Base-by-base conservation (phyloP, 1,140 invertebrate genomes). In the Drosophila orosa region DNA sequence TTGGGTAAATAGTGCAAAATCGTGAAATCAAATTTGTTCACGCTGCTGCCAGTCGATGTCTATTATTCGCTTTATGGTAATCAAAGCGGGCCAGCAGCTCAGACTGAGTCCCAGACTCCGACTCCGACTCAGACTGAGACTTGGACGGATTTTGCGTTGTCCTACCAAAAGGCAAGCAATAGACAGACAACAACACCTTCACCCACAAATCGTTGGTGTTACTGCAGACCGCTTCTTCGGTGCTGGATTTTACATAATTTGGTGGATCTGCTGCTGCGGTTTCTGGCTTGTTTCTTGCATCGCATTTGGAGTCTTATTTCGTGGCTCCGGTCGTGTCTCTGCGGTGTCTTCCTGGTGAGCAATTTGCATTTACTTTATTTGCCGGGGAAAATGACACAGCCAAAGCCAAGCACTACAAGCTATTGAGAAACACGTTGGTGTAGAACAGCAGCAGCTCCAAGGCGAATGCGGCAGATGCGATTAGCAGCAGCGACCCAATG, bases 281-380 rank as follows among this genome's bases (percentile, higher is more conserved):
- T 54, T 54, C 50, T 81, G 62, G 65, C 74, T 67, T 59, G 71
- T 62, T 45, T 54, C 61, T 52, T 39, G 56, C 59, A 68, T 80
- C 65, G 67, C 67, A 71, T 55, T 58, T 27, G 71, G 59, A 48
- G 66, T 81, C 65, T 80, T 57, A 80, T 85, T 74, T 73, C 72
- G 65, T 52, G 56, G 56, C 62, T 17, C 35, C 48, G 72, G 79
- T 82, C 80, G 80, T 82, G 79, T 76, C 62, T 69, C 66, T 83
- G 74, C 58, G 83, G 74, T 86, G 83, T 67, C 65, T 89, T 89
- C 72, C 66, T 83, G 75, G 77, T 82, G 67, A 66, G 52, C 75
- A 86, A 86, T 86, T 89, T 89, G 83, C 83, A 86, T 86, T 78
- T 74, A 67, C 65, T 86, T 86, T 67, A 68, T 82, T 78, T 74